phyloP scores from a whole-genome alignment of 2,797 vertebrate genomes.

The Sebastes iracundus region DNA sequence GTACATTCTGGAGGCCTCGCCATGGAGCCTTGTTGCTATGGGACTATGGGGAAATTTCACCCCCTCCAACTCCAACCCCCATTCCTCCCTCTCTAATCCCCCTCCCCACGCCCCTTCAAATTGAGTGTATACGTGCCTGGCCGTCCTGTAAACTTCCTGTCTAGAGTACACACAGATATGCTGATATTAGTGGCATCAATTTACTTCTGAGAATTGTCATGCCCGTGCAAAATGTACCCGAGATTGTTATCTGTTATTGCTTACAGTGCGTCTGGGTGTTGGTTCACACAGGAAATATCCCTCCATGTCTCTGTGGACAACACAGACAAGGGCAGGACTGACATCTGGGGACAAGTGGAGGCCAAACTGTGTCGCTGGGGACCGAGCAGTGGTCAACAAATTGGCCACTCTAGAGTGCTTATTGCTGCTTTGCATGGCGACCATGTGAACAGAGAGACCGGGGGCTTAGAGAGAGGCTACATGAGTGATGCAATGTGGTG shows the following conservation, averaged over 20 bases:
- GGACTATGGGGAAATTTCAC: conserved; percentile 69
- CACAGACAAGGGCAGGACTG: conserved; percentile 62
- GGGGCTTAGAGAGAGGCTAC: conserved; percentile 34
- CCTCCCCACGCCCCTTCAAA: conserved; percentile 55
- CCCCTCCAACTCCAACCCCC: background rate
- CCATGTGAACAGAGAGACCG: conserved; percentile 42
- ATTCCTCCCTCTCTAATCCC: conserved; percentile 28
- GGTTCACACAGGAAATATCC: conserved; percentile 84
- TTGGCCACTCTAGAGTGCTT: conserved; percentile 19
- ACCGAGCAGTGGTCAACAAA: conserved; percentile 53
- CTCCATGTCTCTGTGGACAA: conserved; percentile 70
- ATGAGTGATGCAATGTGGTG: conserved; percentile 68
- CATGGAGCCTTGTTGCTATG: conserved; percentile 74
- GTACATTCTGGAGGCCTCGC: conserved; percentile 71
- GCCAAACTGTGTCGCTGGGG: conserved; percentile 54
- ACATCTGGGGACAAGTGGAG: conserved; percentile 64
- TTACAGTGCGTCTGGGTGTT: conserved; percentile 77
- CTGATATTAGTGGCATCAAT: conserved; percentile 79
- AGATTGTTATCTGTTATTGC: conserved; percentile 74
- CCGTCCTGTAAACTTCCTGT: conserved; percentile 84
- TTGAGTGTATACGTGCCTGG: conserved; percentile 76
- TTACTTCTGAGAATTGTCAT: conserved; percentile 73
- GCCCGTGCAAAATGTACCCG: conserved; percentile 67
- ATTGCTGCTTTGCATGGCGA: conserved; percentile 27
- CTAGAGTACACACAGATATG: conserved; percentile 76